Conservation (phyloP, 2,797 vertebrate genomes). For the Linurgus olivaceus region DNA sequence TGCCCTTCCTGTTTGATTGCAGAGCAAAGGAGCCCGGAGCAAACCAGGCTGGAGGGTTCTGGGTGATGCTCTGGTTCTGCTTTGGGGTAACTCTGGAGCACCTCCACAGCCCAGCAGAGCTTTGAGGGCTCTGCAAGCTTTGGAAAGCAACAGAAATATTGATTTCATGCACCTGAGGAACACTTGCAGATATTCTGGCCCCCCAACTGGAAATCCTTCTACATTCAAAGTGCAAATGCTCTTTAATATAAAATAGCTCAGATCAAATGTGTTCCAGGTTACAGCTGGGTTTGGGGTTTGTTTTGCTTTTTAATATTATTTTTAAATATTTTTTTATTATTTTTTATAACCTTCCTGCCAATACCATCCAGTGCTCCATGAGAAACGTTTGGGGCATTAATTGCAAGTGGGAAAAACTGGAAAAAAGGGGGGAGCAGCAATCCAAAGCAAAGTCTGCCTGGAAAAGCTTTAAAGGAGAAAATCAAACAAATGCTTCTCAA, state of each 20-base stretch:
- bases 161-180: background rate
- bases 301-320: background rate
- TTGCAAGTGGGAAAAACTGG: background rate
- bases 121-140: background rate
- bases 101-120: background rate
- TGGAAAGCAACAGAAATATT: background rate
- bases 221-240: background rate
- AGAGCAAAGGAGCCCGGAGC: background rate
- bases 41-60: background rate
- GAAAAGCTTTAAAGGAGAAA: conserved; percentile 28
- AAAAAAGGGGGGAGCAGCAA: background rate
- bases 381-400: conserved; percentile 19
- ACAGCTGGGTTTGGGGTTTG: background rate
- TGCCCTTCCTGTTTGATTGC: background rate
- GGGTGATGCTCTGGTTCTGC: background rate
- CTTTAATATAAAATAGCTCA: background rate
- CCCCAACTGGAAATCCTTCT: background rate
- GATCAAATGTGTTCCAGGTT: background rate
- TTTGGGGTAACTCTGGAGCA: background rate
- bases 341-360: background rate
- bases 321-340: background rate
- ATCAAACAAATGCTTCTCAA: background rate
- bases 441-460: conserved; percentile 43
- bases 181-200: background rate
- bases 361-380: background rate